Conservation (phyloP, 1,140 invertebrate species). For the Nephila pilipes region DNA sequence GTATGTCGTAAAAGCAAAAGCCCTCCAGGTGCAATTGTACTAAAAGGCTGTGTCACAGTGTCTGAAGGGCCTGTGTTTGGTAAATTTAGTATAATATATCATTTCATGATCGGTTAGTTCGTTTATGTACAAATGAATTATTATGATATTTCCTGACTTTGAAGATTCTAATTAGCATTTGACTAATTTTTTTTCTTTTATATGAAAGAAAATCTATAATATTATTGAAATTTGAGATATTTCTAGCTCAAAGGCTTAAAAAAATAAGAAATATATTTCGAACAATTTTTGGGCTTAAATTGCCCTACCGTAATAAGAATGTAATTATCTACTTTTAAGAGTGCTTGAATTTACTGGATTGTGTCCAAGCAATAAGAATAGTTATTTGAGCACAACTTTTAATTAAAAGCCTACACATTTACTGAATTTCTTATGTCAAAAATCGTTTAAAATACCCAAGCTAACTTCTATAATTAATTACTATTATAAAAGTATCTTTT, state of each 20-base stretch:
- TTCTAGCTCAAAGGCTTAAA: background rate
- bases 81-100: constrained; percentile 55
- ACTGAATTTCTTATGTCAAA: background rate
- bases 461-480: background rate
- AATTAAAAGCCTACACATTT: background rate
- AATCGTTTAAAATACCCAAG: background rate
- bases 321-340: background rate
- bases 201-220: constrained; percentile 38
- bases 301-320: background rate
- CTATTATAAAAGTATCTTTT: background rate
- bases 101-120: background rate
- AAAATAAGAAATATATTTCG: background rate
- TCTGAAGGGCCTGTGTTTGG: constrained; percentile 20
- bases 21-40: constrained; percentile 33
- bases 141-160: background rate
- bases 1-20: background rate
- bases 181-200: constrained; percentile 51
- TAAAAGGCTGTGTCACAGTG: constrained; percentile 28
- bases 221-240: constrained; percentile 11
- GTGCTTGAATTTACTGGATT: background rate
- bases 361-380: background rate
- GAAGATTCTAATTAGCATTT: constrained; percentile 65
- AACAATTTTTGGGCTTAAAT: background rate
- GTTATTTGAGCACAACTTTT: background rate
- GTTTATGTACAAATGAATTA: background rate